Evolutionary conservation across 2,797 vertebrate genomes (phyloP).

Genomic region (Gambelia wislizenii): DNA sequence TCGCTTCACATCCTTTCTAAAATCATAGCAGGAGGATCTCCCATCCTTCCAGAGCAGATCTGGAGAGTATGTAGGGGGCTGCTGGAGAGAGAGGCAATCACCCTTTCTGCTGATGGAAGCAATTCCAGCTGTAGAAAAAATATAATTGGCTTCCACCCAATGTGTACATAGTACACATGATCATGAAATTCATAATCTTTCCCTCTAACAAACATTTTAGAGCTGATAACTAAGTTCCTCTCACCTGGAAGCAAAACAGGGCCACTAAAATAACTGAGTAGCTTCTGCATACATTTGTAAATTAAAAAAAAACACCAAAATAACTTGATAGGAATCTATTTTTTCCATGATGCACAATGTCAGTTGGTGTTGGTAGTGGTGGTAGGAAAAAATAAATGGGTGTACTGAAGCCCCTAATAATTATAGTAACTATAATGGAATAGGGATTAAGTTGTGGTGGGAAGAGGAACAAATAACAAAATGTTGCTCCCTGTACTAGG

Average conservation of each 20-base stretch:
- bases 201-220: background rate
- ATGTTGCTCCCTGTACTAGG: background rate
- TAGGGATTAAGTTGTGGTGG: too few species aligned
- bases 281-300: background rate
- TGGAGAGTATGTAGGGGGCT: background rate
- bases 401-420: background rate
- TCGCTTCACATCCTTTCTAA: background rate
- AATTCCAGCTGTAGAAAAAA: background rate
- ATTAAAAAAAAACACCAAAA: background rate
- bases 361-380: background rate
- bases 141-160: background rate
- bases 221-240: background rate
- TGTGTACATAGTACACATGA: background rate
- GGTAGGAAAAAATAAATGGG: background rate
- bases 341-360: background rate
- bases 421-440: background rate
- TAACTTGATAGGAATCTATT: background rate
- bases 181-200: background rate
- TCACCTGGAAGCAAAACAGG: background rate
- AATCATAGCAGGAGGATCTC: background rate
- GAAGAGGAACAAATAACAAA: too few species aligned
- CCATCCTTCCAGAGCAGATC: background rate
- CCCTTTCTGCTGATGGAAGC: background rate
- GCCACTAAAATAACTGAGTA: background rate
- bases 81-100: too few species aligned